These are phyloP conservation scores for Lasiurus borealis DNA, from an alignment of 2,113 vertebrate genomes.

Conservation along the genomic window DNA sequence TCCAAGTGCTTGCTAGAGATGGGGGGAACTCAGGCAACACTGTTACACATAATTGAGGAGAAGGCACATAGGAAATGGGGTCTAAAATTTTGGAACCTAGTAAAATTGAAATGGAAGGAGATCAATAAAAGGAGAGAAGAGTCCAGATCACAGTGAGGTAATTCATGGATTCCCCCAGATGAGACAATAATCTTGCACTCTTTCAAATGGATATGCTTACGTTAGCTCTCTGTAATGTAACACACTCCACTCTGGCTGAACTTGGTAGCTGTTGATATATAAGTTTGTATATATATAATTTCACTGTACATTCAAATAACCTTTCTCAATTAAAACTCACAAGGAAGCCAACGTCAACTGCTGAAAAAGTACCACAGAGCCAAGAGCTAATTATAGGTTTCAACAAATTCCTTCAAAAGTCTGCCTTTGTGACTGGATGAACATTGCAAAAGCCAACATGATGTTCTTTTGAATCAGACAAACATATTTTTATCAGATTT, in stretches of 20 bases:
- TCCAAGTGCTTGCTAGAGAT: neutral
- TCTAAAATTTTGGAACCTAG: neutral
- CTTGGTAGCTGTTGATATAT: neutral
- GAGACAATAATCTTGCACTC: neutral
- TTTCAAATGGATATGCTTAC: neutral
- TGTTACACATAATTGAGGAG: neutral
- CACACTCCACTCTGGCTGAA: neutral
- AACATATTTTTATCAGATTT: neutral
- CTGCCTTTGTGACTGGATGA: neutral
- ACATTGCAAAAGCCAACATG: neutral
- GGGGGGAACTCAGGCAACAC: neutral
- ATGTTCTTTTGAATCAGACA: constrained; percentile 7
- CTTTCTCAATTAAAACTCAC: neutral
- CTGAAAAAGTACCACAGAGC: neutral
- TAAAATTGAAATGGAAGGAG: neutral
- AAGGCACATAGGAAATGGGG: neutral
- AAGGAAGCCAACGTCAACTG: neutral
- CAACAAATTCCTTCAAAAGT: constrained; percentile 14
- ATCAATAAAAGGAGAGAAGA: neutral
- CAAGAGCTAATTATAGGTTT: constrained; percentile 2
- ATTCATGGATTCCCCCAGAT: neutral
- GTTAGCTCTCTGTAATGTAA: neutral
- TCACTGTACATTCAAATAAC: neutral
- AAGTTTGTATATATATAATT: neutral
- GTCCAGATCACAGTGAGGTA: neutral